These are phyloP conservation scores for Leucophenga montana DNA, from an alignment of 2,888 invertebrate genomes.

Conservation along the genomic window DNA sequence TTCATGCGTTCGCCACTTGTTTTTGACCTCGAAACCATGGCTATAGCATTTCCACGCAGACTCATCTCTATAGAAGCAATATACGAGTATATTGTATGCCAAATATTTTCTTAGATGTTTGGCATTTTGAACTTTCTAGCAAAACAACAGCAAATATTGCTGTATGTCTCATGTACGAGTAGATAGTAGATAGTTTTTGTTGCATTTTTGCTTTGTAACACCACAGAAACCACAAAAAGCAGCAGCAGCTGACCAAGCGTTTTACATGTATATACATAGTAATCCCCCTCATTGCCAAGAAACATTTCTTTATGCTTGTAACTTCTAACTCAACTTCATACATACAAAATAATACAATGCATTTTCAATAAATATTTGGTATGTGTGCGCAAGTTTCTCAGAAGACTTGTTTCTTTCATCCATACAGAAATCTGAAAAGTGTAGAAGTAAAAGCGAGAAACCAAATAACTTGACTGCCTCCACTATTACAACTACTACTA, in stretches of 20 bases:
- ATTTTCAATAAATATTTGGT: conserved; percentile 27
- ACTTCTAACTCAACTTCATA: conserved; percentile 5
- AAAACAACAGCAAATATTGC: background rate
- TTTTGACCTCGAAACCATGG: too few species aligned
- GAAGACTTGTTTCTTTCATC: background rate
- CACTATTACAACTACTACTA: background rate
- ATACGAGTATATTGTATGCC: background rate
- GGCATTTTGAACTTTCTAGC: conserved; percentile 25
- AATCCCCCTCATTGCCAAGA: background rate
- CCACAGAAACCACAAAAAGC: conserved; percentile 22
- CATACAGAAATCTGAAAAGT: too few species aligned
- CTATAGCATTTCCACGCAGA: too few species aligned
- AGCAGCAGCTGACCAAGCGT: background rate
- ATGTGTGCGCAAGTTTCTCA: conserved; percentile 15
- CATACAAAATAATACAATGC: conserved; percentile 13
- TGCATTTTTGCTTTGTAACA: conserved; percentile 17
- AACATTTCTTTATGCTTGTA: background rate
- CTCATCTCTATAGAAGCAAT: background rate
- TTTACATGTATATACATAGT: background rate
- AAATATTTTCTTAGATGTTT: conserved; percentile 23
- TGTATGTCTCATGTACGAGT: background rate
- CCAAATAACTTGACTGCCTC: conserved; percentile 21
- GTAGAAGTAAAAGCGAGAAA: background rate
- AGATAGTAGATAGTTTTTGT: background rate
- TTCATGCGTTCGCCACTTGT: too few species aligned